Conservation (phyloP, 2,888 invertebrate species). For the Mongoloraphidia duomilia region DNA sequence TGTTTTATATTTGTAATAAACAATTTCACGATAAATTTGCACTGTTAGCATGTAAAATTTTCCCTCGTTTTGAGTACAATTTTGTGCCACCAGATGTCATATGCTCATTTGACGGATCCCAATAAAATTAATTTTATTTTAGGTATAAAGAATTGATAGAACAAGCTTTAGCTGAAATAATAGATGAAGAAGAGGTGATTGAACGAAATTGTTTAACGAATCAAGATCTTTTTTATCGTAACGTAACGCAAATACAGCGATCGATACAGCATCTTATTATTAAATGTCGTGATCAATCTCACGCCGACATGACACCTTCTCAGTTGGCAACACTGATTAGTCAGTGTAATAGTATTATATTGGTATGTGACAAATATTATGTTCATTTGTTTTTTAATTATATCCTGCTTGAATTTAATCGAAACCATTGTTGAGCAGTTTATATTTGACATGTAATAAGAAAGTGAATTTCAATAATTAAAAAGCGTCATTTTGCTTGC, state of each 20-base stretch:
- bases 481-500: too few species aligned
- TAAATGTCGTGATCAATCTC: slow-evolving; percentile 42
- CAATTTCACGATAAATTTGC: too few species aligned
- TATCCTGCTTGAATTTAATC: not conserved
- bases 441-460: too few species aligned
- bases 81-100: too few species aligned
- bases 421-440: not conserved
- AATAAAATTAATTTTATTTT: slow-evolving; percentile 6
- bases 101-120: too few species aligned
- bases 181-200: slow-evolving; percentile 29
- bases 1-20: too few species aligned
- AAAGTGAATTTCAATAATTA: not conserved
- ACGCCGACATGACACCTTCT: slow-evolving; percentile 40
- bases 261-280: slow-evolving; percentile 47
- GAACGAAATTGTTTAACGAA: slow-evolving; percentile 33
- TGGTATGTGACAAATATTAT: slow-evolving; percentile 25
- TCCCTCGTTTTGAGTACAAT: too few species aligned
- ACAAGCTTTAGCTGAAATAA: slow-evolving; percentile 38
- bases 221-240: slow-evolving; percentile 62
- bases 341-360: slow-evolving; percentile 41
- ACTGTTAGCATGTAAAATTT: too few species aligned
- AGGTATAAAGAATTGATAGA: slow-evolving; percentile 31
- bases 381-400: not conserved
- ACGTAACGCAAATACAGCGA: slow-evolving; percentile 49
- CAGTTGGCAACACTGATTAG: slow-evolving; percentile 39